Evolutionary conservation across 2,797 vertebrate genomes (phyloP).

Genomic region (Pseudomugil gertrudae): DNA sequence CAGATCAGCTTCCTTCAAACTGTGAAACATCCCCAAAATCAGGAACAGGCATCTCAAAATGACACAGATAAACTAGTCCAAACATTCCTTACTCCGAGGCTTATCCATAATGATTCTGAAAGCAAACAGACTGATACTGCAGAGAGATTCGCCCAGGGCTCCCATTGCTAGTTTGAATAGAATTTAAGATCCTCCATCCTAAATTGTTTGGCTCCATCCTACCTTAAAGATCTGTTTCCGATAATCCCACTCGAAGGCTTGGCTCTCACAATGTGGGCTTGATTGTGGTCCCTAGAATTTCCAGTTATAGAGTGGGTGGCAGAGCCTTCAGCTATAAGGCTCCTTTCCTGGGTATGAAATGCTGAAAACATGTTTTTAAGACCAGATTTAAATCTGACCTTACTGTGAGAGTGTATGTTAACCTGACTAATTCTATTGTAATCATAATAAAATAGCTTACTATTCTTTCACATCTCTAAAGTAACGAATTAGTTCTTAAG

Average conservation of each 20-base stretch:
- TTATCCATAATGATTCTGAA: not conserved
- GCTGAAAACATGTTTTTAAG: too few species aligned
- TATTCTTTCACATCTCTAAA: too few species aligned
- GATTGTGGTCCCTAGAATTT: not conserved
- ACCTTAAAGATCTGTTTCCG: not conserved
- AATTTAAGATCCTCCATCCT: too few species aligned
- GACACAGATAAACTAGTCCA: too few species aligned
- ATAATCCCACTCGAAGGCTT: not conserved
- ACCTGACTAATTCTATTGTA: too few species aligned
- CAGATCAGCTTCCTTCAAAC: not conserved
- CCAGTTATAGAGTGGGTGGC: not conserved
- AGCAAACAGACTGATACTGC: not conserved
- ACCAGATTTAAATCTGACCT: too few species aligned
- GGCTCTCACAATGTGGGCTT: too few species aligned
- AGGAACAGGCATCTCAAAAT: too few species aligned
- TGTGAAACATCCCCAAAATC: not conserved
- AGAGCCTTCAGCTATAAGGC: not conserved
- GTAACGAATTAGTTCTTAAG: too few species aligned
- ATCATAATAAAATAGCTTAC: too few species aligned
- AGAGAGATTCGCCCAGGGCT: not conserved
- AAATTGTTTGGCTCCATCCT: not conserved
- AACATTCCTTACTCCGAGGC: too few species aligned
- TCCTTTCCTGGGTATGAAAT: not conserved
- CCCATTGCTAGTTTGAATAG: not conserved
- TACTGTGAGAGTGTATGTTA: too few species aligned